Base-by-base conservation (phyloP, 2,888 invertebrate genomes). In the Napeogenes sylphis region DNA sequence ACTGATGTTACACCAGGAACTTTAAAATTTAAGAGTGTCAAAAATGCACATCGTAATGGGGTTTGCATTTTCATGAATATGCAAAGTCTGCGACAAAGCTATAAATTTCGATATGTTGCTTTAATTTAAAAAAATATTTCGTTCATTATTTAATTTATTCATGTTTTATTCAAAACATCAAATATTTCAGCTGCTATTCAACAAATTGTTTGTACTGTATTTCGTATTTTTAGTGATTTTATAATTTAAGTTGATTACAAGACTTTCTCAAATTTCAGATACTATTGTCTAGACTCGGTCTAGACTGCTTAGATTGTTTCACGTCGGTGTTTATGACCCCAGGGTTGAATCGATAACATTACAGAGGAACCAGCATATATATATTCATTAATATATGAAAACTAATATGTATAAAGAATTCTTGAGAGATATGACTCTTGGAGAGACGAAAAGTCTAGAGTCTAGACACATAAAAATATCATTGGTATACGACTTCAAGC, bases 201-300 rank as follows among this genome's bases (percentile, higher is more conserved):
- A 32, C 35, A 38, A 53, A 35, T 38, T 38, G 33, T 51, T n/a
- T 45, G 13, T 38, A n/a, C n/a, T n/a, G n/a, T 10, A 42, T 61
- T 62, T 47, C 2, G 33, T 53, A 33, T n/a, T 30, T 45, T 63
- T 53, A 56, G 33, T 8, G 58, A 13, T 42, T 21, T 45, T 45
- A 21, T 30, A 56, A 45, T 45, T 42, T 12, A 56, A 56, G 32
- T 46, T 56, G 45, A 32, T 47, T 53, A 56, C 35, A 55, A 56
- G 62, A 30, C 45, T 57, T 56, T 65, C 59, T 57, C 55, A 57
- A 56, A 58, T 64, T 66, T 73, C 68, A 75, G 73, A 79, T 79
- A 51, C 45, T 45, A 63, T 70, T 72, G 88, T 88, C 88, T 87
- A 88, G 88, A 87, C 87, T 68, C 8, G 64, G 88, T 87, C 88